Evolutionary conservation across 2,888 invertebrate genomes (phyloP), one percentile per base, ranked within the genome.

Genomic region (Andrena bicolor): DNA sequence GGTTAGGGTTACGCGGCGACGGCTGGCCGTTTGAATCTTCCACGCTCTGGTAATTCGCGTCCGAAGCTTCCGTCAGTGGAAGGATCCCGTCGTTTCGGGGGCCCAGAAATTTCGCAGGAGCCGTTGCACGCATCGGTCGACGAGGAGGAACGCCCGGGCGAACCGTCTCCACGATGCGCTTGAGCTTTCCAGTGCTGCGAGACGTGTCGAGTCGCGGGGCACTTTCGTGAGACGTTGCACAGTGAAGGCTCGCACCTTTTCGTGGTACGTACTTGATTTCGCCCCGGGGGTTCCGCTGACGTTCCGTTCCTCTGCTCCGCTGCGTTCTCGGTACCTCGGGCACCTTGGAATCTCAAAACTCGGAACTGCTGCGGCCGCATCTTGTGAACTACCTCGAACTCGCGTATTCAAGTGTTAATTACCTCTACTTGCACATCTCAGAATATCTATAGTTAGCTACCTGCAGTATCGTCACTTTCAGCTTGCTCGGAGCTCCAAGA

Each of bases 181-280:
- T 1, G 56, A 56, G 56, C 1, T 56, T 56, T 13, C 4, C 23
- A 56, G 26, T 56, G 56, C 41, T 26, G 23, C 23, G 4, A 56
- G n/a, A 53, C 20, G 56, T 2, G 56, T 4, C 56, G n/a, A 20
- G n/a, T 51, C 23, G 23, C 23, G 26, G 23, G 4, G 23, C 23
- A 56, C 10, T 56, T 56, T 23, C 23, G 56, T 4, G 56, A 56
- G 56, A 56, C 56, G 23, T 56, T 56, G 56, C 56, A 23, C 23
- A 56, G 56, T 56, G 56, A 56, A 56, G 56, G 23, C 23, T 56
- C 56, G 56, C 56, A 4, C 23, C 10, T 56, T 56, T 56, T 26
- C 23, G 4, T n/a, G 20, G 51, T n/a, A 20, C 23, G 56, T 20
- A 56, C 23, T 56, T 13, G 20, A 23, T 26, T 26, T 56, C 23